A percentile compares a stretch with the other conserved stretches of the same genome.
Evolutionary conservation across 2,113 vertebrate species (phyloP).

Genomic region (Micronycteris hirsuta): DNA sequence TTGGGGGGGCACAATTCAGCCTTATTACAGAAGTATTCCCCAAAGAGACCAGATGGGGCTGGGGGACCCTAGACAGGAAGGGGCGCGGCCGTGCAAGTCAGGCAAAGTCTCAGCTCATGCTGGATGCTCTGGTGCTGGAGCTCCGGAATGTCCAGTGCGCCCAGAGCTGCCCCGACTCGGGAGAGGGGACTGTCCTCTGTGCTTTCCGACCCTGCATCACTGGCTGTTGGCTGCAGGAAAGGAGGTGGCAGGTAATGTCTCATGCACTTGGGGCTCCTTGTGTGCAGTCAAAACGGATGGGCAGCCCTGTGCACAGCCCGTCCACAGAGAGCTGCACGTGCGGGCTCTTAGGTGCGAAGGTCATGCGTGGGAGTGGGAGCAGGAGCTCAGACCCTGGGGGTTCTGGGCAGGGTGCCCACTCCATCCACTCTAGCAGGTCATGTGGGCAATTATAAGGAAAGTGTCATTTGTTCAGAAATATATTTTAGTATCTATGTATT

Average conservation of each 20-base stretch:
- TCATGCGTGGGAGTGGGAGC: neutral
- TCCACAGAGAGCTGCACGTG: neutral
- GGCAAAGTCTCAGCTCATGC: neutral
- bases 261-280: neutral
- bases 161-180: neutral
- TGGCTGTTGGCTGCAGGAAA: too few relatives aligned
- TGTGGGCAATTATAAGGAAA: neutral
- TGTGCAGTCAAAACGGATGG: neutral
- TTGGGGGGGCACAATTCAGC: neutral
- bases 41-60: neutral
- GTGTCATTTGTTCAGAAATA: neutral
- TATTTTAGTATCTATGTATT: neutral
- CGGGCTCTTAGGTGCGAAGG: neutral
- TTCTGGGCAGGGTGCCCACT: neutral
- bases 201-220: fast-evolving
- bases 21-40: neutral
- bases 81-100: fast-evolving
- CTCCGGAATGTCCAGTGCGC: fast-evolving
- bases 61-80: neutral
- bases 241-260: fast-evolving
- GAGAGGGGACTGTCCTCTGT: neutral
- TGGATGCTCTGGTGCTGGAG: neutral
- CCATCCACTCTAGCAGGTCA: neutral
- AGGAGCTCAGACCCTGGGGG: neutral
- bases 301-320: too few relatives aligned